A percentile compares a stretch with the other conserved stretches of the same genome.
Conservation (phyloP, 2,888 invertebrate genomes). For the Pachliopta kotzebuea region DNA sequence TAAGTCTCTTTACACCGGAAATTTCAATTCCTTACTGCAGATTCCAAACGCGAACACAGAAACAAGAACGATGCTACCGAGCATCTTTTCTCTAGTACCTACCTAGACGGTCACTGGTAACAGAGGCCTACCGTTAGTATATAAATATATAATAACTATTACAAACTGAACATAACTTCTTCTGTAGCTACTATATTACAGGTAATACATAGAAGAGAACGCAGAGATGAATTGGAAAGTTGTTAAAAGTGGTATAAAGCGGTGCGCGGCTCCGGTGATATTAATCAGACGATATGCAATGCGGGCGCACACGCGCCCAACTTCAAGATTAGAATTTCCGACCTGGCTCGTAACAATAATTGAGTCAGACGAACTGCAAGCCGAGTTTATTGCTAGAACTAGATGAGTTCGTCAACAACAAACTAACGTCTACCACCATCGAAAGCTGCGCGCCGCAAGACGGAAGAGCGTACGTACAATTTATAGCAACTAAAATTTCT, state of each 20-base stretch:
- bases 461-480: not conserved
- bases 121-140: too few species aligned
- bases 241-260: constrained; percentile 56
- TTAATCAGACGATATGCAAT: constrained; percentile 72
- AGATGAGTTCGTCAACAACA: constrained; percentile 25
- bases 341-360: constrained; percentile 61
- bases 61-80: too few species aligned
- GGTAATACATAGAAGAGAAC: constrained; percentile 14
- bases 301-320: constrained; percentile 58
- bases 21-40: too few species aligned
- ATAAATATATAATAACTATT: too few species aligned
- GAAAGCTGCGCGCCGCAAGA: not conserved
- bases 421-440: not conserved
- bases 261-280: constrained; percentile 49
- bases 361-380: constrained; percentile 59
- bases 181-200: too few species aligned
- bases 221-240: constrained; percentile 52
- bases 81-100: too few species aligned
- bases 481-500: not conserved
- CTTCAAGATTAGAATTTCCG: constrained; percentile 66
- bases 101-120: too few species aligned
- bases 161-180: too few species aligned
- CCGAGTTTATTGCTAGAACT: constrained; percentile 35
- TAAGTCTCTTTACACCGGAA: too few species aligned
- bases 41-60: too few species aligned